Conservation (phyloP, 1,140 invertebrate species). For the Mamestra configurata region DNA sequence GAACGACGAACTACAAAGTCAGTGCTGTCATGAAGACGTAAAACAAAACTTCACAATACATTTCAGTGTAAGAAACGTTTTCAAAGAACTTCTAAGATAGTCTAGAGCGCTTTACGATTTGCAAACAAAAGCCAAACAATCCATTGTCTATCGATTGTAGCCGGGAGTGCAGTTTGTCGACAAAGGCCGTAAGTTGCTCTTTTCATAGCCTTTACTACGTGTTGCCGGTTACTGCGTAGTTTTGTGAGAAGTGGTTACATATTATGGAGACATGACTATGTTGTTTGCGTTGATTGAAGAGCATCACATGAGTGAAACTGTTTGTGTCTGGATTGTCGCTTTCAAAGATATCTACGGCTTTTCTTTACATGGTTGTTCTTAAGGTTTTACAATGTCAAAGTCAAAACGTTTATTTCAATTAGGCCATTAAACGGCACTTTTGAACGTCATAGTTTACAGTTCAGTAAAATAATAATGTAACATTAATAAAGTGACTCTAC, state of each 20-base stretch:
- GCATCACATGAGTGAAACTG: background rate
- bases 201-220: conserved; percentile 60
- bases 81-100: conserved; percentile 74
- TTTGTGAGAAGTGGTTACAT: conserved; percentile 38
- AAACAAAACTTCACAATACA: conserved; percentile 64
- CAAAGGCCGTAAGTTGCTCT: conserved; percentile 73
- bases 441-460: no score
- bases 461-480: no score
- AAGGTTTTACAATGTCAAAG: no score
- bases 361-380: no score
- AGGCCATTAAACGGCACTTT: no score
- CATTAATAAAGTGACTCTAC: no score
- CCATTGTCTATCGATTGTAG: conserved; percentile 83
- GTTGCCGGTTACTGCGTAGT: conserved; percentile 44
- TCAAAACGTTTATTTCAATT: no score
- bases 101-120: conserved; percentile 74
- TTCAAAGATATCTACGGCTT: background rate
- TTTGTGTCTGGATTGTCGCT: background rate
- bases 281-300: background rate
- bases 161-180: conserved; percentile 78
- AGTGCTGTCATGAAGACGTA: conserved; percentile 56
- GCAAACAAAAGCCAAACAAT: conserved; percentile 80
- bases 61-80: conserved; percentile 67
- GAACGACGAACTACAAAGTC: conserved; percentile 51
- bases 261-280: background rate